Conservation (phyloP, 37 sponge, comb jelly and placozoan species). For the Crambe crambe region DNA sequence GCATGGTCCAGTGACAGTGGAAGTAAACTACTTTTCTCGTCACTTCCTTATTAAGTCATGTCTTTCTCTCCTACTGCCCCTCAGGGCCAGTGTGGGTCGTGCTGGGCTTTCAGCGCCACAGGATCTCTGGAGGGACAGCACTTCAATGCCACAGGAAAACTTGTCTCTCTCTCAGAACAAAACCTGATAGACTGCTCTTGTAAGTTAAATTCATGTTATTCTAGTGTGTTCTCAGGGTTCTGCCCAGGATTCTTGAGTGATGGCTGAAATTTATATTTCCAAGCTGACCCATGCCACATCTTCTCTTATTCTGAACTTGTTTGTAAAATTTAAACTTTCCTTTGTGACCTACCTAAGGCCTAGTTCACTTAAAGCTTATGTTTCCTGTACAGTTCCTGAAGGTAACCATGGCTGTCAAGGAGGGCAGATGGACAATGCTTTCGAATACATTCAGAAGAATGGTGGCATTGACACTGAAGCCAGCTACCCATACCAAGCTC, state of each 20-base stretch:
- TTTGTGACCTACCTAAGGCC: too few species aligned
- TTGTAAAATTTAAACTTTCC: too few species aligned
- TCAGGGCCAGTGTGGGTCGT: conserved; percentile 92
- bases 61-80: neutral
- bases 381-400: conserved; percentile 21
- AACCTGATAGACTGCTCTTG: conserved; percentile 81
- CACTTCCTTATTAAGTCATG: too few species aligned
- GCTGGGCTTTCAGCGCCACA: conserved; percentile 96
- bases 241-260: too few species aligned
- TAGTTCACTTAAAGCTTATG: too few species aligned
- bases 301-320: too few species aligned
- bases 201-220: conserved; percentile 4
- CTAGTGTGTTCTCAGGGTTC: too few species aligned
- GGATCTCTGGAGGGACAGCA: conserved; percentile 97
- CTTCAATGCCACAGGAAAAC: conserved; percentile 76
- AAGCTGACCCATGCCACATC: too few species aligned
- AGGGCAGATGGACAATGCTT: conserved; percentile 89
- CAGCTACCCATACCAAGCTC: conserved; percentile 88
- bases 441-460: conserved; percentile 79
- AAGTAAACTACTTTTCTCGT: too few species aligned
- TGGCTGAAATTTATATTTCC: too few species aligned
- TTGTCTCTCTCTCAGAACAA: conserved; percentile 90
- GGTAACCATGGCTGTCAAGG: conserved; percentile 93
- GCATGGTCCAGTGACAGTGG: too few species aligned
- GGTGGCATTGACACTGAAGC: conserved; percentile 85